Evolutionary conservation across 1,140 invertebrate species (phyloP), one percentile per base, ranked within the genome.

Genomic region (Lasaia peninsularis): DNA sequence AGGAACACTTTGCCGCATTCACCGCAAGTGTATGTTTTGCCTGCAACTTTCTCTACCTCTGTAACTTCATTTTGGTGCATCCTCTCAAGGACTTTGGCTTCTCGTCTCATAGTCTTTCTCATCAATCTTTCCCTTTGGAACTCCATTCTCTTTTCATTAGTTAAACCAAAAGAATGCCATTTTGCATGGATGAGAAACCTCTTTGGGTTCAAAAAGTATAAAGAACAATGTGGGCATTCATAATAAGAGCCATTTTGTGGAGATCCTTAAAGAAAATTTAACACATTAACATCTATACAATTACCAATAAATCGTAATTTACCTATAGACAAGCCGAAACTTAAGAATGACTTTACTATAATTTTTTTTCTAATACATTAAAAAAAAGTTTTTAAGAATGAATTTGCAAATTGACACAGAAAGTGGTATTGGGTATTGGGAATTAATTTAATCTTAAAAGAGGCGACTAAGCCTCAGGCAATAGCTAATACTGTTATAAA

Each of bases 91-190:
- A 72, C 57, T 54, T 64, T 70, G 0, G 75, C 73, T 56, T 80
- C 72, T 51, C 65, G 79, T 54, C 65, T 70, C 63, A 75, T 62
- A 5, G 67, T 65, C 14, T 67, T 65, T 51, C 59, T 65, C 48
- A 77, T 56, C 49, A 74, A 75, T 44, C 72, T 79, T 34, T 75
- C 72, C 56, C 57, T 72, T 3, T 71, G 66, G 33, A 72, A 48
- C 14, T 86, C 79, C 7, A 68, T 50, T 24, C 75, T 64, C 37
- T 73, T 78, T 18, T 74, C 72, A 14, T 73, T 73, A 10, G 74
- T 78, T 2, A 81, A 49, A 9, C 85, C 85, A 12, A 86, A 83
- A 1, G 71, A 64, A 62, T 89, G 87, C 87, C 87, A 89, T 48
- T 88, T 88, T 12, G 64, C 58, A 33, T 89, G 87, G 0, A 88